These are phyloP conservation scores for Brachionus koreanus DNA, from an alignment of 1,140 invertebrate species.

Conservation along the genomic window DNA sequence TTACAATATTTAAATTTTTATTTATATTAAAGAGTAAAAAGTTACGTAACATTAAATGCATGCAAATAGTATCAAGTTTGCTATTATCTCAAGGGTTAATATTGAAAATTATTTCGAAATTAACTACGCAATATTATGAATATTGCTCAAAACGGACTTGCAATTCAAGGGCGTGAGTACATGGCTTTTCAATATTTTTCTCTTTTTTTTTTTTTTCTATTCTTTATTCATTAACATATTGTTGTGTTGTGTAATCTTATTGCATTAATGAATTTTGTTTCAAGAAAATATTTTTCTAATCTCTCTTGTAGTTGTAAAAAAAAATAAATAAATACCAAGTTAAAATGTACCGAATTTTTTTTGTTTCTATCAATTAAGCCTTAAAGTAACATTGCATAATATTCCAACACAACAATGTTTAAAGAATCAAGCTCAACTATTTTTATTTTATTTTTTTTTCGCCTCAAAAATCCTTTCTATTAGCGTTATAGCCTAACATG, in stretches of 20 bases:
- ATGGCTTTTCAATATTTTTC: not conserved
- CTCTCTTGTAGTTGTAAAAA: not conserved
- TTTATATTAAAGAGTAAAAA: not conserved
- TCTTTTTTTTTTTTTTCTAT: not conserved
- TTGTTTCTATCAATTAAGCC: not conserved
- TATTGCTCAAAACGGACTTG: not conserved
- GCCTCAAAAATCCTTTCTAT: no score
- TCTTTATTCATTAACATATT: slow-evolving; percentile 31
- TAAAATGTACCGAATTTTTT: not conserved
- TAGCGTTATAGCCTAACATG: no score
- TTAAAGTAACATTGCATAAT: not conserved
- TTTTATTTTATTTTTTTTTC: not conserved
- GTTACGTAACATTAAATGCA: slow-evolving; percentile 25
- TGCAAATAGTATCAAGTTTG: slow-evolving; percentile 14
- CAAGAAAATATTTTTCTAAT: not conserved
- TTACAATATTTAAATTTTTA: slow-evolving; percentile 19
- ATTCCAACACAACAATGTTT: not conserved
- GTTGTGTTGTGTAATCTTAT: slow-evolving; percentile 7
- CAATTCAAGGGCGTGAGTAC: slow-evolving; percentile 1
- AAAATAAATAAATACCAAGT: not conserved
- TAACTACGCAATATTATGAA: slow-evolving; percentile 17
- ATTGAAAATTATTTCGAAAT: not conserved
- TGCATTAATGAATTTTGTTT: not conserved
- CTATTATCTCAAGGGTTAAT: slow-evolving; percentile 40
- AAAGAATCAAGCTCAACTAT: not conserved